Evolutionary conservation across 2,113 vertebrate species (phyloP), one percentile per base, ranked within the genome.

Genomic region (Pelobates fuscus): DNA sequence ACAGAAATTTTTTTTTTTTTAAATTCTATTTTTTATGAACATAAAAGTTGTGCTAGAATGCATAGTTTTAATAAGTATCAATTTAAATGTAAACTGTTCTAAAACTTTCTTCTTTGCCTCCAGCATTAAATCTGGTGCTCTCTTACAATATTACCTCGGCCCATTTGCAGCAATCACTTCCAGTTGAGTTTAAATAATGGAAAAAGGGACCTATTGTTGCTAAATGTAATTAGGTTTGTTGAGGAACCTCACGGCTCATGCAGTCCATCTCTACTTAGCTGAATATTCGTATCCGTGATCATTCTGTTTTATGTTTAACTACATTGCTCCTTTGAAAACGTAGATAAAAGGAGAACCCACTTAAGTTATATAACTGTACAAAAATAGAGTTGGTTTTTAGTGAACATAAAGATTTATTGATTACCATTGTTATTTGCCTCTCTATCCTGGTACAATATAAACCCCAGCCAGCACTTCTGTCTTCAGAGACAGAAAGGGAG

Each of bases 381-480:
- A 78, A 77, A 67, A 41, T 2, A 79, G 2, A 67, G 23, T 65
- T 25, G 12, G 14, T 68, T 80, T 77, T 77, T 41, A 80, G 58
- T 57, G 54, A 74, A 77, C 37, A 77, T 12, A 70, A 79, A 80
- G 58, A 74, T 43, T 76, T 70, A 52, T 79, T 71, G 72, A 79
- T 7, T 8, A 32, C 46, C 46, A 60, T 29, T 79, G 3, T 46
- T 66, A 71, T 43, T 66, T 80, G 77, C 78, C 18, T 70, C 37
- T 68, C 29, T 62, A 70, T 27, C 12, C 26, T 24, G 2, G 17
- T 27, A 25, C 81, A 77, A 75, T 41, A 21, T 17, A 80, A 79
- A 75, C 67, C 20, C 15, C 43, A 52, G 57, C 72, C 4, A 79
- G 41, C 17, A 55, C 18, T 52, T 43, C 0, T 30, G 1, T 60